Conservation (phyloP, 2,888 invertebrate species). For the Drosophila barbarae region DNA sequence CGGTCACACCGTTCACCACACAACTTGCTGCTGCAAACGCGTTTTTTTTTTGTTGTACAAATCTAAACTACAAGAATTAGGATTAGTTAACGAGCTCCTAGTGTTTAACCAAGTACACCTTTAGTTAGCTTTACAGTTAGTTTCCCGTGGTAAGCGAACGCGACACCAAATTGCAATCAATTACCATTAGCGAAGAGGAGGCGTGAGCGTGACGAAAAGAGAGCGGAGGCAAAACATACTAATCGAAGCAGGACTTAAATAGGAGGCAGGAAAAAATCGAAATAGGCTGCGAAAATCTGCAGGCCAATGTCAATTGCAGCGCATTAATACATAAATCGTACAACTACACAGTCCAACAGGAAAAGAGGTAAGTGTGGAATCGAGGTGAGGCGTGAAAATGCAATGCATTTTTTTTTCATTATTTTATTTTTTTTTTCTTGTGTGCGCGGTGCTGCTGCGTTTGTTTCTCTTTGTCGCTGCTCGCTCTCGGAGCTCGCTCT, state of each 20-base stretch:
- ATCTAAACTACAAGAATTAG: conserved; percentile 65
- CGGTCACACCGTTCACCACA: conserved; percentile 30
- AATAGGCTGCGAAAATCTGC: conserved; percentile 39
- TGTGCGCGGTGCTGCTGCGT: conserved; percentile 47
- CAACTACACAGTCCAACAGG: conserved; percentile 37
- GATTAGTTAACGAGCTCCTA: conserved; percentile 62
- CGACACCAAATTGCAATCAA: conserved; percentile 18
- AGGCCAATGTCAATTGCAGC: conserved; percentile 36
- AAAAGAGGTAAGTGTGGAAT: conserved; percentile 41
- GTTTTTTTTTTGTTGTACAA: conserved; percentile 72
- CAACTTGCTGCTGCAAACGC: conserved; percentile 62
- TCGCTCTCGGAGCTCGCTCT: conserved; percentile 1
- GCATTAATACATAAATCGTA: conserved; percentile 33
- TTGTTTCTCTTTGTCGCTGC: conserved; percentile 52
- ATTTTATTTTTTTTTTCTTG: conserved; percentile 30
- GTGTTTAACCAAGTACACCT: conserved; percentile 68
- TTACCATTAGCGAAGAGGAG: conserved; percentile 28
- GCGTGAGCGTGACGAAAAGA: conserved; percentile 44
- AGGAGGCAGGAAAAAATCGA: conserved; percentile 17
- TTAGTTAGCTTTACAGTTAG: conserved; percentile 69
- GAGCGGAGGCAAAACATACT: conserved; percentile 31
- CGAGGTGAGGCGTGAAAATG: conserved; percentile 23
- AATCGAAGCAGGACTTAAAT: conserved; percentile 14
- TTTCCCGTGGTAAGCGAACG: conserved; percentile 56
- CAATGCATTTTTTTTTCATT: conserved; percentile 27